A percentile compares a stretch with the other conserved stretches of the same genome.
These are phyloP conservation scores for Leptestheria dahalacensis DNA, from an alignment of 1,140 invertebrate genomes.

Conservation along the genomic window DNA sequence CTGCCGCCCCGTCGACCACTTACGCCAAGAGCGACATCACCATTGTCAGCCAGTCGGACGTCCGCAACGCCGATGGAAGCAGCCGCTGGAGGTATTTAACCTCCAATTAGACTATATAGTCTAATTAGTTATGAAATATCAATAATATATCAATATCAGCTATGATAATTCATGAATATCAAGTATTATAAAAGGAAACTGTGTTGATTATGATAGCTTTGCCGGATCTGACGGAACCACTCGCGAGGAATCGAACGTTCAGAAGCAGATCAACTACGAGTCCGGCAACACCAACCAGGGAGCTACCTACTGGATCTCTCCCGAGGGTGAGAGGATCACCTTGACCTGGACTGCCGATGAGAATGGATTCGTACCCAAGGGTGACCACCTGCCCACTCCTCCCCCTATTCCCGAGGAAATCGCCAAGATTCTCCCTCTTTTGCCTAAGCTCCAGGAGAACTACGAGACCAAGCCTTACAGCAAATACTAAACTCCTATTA, in stretches of 20 bases:
- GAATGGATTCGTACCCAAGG: constrained; percentile 22
- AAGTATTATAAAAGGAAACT: background rate
- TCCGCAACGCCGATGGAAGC: constrained; percentile 1
- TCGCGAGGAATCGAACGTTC: constrained; percentile 54
- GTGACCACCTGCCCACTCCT: constrained; percentile 21
- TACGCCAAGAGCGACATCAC: background rate
- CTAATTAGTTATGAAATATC: no score
- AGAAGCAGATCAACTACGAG: constrained; percentile 35
- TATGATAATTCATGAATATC: no score
- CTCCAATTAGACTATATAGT: background rate
- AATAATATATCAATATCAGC: no score
- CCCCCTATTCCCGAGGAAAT: constrained; percentile 16
- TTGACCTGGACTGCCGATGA: constrained; percentile 21
- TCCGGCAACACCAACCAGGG: constrained; percentile 27
- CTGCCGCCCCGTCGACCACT: background rate
- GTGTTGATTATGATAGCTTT: background rate
- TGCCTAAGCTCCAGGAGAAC: background rate
- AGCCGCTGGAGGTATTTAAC: background rate
- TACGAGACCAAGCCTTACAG: background rate
- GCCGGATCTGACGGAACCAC: constrained; percentile 51
- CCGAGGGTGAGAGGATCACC: constrained; percentile 19
- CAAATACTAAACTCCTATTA: background rate
- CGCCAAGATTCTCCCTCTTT: background rate
- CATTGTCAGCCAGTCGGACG: background rate
- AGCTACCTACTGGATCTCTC: constrained; percentile 16